Evolutionary conservation across 2,797 vertebrate species (phyloP).

Genomic region (Premnoplex brunnescens): DNA sequence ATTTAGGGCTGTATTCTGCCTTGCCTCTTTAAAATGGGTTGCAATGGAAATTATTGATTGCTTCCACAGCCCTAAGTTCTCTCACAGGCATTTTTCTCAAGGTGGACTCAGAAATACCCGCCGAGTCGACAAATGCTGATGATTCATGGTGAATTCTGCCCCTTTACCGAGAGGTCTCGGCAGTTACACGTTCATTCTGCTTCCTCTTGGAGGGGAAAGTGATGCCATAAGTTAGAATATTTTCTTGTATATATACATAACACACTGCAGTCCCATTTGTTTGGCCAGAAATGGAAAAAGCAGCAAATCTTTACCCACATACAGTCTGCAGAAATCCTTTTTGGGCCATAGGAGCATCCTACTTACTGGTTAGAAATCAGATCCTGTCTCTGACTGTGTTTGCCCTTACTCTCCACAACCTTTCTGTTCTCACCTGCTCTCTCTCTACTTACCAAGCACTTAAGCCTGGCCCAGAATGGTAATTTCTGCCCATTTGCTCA

Average conservation of each 20-base stretch:
- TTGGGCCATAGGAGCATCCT: not conserved
- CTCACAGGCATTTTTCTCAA: constrained; percentile 39
- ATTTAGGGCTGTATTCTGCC: constrained; percentile 44
- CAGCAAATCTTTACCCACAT: not conserved
- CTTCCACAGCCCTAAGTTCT: constrained; percentile 17
- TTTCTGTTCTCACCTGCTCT: not conserved
- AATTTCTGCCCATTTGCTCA: not conserved
- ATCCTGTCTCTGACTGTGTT: not conserved
- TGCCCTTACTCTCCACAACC: not conserved
- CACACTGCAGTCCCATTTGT: not conserved
- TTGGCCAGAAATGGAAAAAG: not conserved
- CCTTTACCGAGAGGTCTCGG: not conserved
- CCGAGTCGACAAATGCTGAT: constrained; percentile 12
- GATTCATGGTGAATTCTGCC: constrained; percentile 44
- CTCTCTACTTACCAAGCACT: not conserved
- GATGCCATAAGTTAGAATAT: constrained; percentile 29
- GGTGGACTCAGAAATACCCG: constrained; percentile 27
- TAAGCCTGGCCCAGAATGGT: not conserved
- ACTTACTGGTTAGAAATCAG: not conserved
- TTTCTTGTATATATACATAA: not conserved
- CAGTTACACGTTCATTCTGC: constrained; percentile 24
- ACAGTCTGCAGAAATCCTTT: not conserved
- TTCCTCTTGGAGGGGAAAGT: constrained; percentile 18
- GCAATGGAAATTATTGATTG: constrained; percentile 39
- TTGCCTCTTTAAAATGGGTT: constrained; percentile 26